phyloP scores from a whole-genome alignment of 2,888 invertebrate species.

The Dasypogon diadema region DNA sequence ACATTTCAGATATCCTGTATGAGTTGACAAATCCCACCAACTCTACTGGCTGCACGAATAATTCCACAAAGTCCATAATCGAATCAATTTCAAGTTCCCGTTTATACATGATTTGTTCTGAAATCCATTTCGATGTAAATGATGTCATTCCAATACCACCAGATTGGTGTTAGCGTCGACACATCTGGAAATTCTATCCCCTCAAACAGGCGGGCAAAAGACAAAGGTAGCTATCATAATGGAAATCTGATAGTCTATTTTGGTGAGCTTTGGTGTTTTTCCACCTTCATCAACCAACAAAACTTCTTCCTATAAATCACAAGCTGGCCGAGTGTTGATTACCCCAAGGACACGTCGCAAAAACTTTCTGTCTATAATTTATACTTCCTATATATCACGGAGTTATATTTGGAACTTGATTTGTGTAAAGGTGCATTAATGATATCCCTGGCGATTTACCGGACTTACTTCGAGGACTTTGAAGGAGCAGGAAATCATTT shows the following conservation, averaged over 20 bases:
- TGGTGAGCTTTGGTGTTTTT: background rate
- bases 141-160: slow-evolving; percentile 25
- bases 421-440: too few relatives aligned
- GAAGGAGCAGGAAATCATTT: too few relatives aligned
- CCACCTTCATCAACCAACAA: slow-evolving; percentile 16
- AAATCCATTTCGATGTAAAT: slow-evolving; percentile 51
- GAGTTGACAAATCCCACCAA: slow-evolving; percentile 20
- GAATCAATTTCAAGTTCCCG: slow-evolving; percentile 44
- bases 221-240: slow-evolving; percentile 26
- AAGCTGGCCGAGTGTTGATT: slow-evolving; percentile 34
- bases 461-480: too few relatives aligned
- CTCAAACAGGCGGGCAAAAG: slow-evolving; percentile 2
- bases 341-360: slow-evolving; percentile 1
- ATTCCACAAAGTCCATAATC: slow-evolving; percentile 44
- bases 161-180: background rate
- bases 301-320: slow-evolving; percentile 29
- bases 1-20: slow-evolving; percentile 1
- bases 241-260: slow-evolving; percentile 23
- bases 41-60: slow-evolving; percentile 44
- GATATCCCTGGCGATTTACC: too few relatives aligned
- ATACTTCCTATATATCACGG: slow-evolving; percentile 24
- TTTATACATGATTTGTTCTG: slow-evolving; percentile 46
- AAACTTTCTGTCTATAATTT: background rate
- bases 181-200: slow-evolving; percentile 18
- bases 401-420: slow-evolving; percentile 12